Evolutionary conservation across 2,797 vertebrate species (phyloP), one percentile per base, ranked within the genome.

Genomic region (Sebastes elongatus): DNA sequence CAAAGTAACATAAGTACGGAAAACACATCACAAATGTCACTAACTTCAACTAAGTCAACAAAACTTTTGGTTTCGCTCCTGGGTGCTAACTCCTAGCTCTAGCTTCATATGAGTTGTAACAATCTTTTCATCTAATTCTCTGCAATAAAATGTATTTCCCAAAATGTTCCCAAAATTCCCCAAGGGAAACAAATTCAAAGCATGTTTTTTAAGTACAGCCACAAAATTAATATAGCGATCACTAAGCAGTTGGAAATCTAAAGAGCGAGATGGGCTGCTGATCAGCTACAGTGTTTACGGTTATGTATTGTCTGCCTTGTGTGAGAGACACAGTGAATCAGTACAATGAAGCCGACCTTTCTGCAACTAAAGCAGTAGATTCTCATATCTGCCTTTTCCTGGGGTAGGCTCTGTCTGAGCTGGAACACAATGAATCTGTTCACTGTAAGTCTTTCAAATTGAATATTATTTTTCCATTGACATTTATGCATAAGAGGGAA

Each of bases 401-500:
- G 18, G 14, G 42, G 28, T 66, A 9, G 8, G 49, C 49, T 53
- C 6, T 49, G 42, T 71, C 74, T 77, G 75, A 81, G 62, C 33
- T 42, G 32, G 20, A 76, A 61, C 73, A 82, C 62, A 84, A 86
- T 70, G 55, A 71, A 83, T 74, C 72, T 57, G 57, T 79, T 22
- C 61, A 78, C 77, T 79, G 46, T 56, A 72, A 68, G 46, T 74
- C 62, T 85, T 87, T 77, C 71, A 76, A 65, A 88, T 76, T 55
- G 66, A 79, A 88, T 85, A 84, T 86, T 83, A 68, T 71, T 87
- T 88, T 89, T 77, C 68, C 80, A 82, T 84, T 93, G 90, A 88
- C 88, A 91, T 92, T 93, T 90, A 67, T 22, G 59, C 82, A 82
- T 68, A 73, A 82, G 71, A 62, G 53, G 55, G 89, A 89, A 81